Evolutionary conservation across 2,113 vertebrate genomes (phyloP), one percentile per base, ranked within the genome.

Genomic region (Marmota monax): DNA sequence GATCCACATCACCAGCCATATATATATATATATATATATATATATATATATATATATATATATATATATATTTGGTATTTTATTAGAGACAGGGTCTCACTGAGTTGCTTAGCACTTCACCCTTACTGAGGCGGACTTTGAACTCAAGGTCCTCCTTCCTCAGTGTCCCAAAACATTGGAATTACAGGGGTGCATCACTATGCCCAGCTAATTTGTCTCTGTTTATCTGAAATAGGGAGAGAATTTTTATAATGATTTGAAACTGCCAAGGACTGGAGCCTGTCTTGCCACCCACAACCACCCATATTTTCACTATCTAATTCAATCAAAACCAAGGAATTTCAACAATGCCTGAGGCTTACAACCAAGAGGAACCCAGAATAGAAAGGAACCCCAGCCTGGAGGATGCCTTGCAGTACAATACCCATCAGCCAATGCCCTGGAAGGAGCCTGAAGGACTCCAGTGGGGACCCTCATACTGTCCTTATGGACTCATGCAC

Each of bases 391-490:
- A 39, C 14, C 25, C 32, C 84, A 61, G 29, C 6, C 37, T 67
- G 7, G 6, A 0, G 5, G 4, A 5, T 0, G 27, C 37, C 56
- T 2, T 23, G 3, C 22, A 6, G 16, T 4, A 5, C 9, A 0
- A 34, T 20, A 3, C 2, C 4, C 17, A 37, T 76, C n/a, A n/a
- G 9, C 45, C 13, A 0, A 7, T 7, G n/a, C 4, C 4, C 29
- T 37, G 82, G 25, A 34, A 39, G 42, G 20, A 51, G 13, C 25
- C 8, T 0, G 56, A 65, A 42, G 39, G 29, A 25, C 18, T 11
- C 25, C 34, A 4, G 1, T 45, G 73, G 32, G 16, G n/a, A 4
- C 42, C 32, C 13, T 32, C 72, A 2, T 48, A 4, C 10, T n/a
- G 23, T 69, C 80, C n/a, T 16, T 17, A 32, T 34, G 72, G 87